Evolutionary conservation across 2,113 vertebrate genomes (phyloP), one percentile per base, ranked within the genome.

Genomic region (Solenodon paradoxus): DNA sequence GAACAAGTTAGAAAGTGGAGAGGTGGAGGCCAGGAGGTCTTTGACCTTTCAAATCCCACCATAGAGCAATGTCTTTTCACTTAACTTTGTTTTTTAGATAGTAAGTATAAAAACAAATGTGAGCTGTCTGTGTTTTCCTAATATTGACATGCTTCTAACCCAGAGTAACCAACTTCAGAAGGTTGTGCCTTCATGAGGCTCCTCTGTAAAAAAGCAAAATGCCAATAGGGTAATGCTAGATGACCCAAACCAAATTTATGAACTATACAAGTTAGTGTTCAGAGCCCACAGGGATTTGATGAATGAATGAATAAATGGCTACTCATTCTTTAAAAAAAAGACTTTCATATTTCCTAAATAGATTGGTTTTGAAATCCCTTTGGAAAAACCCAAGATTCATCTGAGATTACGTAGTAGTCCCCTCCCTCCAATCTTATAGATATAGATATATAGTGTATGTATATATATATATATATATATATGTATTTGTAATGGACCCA

Each of bases 341-440:
- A 30, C 32, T 28, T 71, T 26, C 82, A 85, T 81, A 40, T 32
- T 81, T 92, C 55, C 92, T 7, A 24, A 90, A 38, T 38, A 87
- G 71, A 72, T 69, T 94, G 90, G 75, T 74, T 89, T 86, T 79
- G 93, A 93, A 95, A 74, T 84, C 5, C 22, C 24, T 15, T 4
- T 49, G 11, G 30, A 49, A 11, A 57, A 80, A 30, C 75, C 40
- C 57, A 88, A 30, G 59, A 9, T 11, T 79, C 49, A 69, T 51
- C 9, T 85, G 35, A 81, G 87, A 89, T 83, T 68, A 64, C 42
- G 45, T 53, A 88, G 17, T 9, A 0, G 1, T n/a, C 47, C 66
- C 16, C 9, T 35, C 42, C 45, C 28, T 19, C 12, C 22, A 8
- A 9, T 1, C 0, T 4, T 2, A 12, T 15, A 64, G n/a, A 38